A percentile compares a stretch with the other conserved stretches of the same genome.
Evolutionary conservation across 2,113 vertebrate species (phyloP).

Genomic region (Tragelaphus buxtoni): DNA sequence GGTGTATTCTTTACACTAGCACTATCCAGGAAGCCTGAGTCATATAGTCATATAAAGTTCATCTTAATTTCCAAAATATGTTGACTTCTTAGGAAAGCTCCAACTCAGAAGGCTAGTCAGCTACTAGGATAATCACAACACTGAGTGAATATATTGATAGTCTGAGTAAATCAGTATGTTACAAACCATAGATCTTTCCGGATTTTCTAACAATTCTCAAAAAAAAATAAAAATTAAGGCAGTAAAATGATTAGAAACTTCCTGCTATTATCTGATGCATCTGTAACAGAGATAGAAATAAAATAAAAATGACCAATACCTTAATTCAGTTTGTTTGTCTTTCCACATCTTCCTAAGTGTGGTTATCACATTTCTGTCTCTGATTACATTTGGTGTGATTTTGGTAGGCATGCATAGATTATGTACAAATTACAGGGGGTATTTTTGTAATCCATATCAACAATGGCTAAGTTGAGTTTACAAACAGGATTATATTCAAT

Average conservation of each 20-base stretch:
- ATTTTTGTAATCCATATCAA: background rate
- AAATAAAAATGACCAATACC: background rate
- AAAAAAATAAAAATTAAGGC: background rate
- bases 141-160: background rate
- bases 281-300: background rate
- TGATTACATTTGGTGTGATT: background rate
- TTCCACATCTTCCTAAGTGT: background rate
- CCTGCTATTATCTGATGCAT: background rate
- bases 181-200: background rate
- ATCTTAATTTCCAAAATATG: slow-evolving; percentile 7
- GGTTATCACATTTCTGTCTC: background rate
- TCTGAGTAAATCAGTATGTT: background rate
- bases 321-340: background rate
- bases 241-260: background rate
- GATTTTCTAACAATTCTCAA: background rate
- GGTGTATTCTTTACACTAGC: background rate
- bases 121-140: background rate
- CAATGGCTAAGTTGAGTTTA: background rate
- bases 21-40: background rate
- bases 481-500: background rate
- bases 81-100: background rate
- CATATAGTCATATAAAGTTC: background rate
- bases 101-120: background rate
- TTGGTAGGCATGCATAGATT: background rate
- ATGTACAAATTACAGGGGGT: background rate